Conservation (phyloP, 2,888 invertebrate species). For the Drosophila suboccidentalis region DNA sequence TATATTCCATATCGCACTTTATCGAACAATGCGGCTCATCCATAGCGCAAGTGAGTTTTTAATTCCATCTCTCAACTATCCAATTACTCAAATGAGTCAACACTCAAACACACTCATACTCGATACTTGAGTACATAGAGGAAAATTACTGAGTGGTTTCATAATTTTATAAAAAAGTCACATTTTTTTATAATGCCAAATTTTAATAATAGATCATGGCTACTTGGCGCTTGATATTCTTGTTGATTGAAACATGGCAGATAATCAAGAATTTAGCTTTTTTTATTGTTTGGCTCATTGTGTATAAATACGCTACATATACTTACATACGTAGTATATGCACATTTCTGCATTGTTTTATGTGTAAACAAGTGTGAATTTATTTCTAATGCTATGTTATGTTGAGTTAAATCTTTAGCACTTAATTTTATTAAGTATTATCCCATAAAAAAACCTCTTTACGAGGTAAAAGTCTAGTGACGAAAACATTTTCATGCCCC, state of each 20-base stretch:
- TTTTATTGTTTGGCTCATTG: slow-evolving; percentile 21
- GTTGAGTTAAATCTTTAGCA: background rate
- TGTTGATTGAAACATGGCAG: slow-evolving; percentile 32
- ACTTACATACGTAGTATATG: background rate
- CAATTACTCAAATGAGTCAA: slow-evolving; percentile 12
- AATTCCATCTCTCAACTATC: slow-evolving; percentile 12
- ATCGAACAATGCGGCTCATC: slow-evolving; percentile 52
- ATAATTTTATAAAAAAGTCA: background rate
- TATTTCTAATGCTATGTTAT: background rate
- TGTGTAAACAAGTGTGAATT: background rate
- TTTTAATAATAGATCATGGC: slow-evolving; percentile 13
- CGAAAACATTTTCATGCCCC: too few relatives aligned
- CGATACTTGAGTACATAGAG: background rate
- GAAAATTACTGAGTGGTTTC: slow-evolving; percentile 9
- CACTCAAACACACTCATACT: background rate
- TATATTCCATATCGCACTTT: slow-evolving; percentile 81
- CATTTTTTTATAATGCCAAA: slow-evolving; percentile 1
- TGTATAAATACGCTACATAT: background rate
- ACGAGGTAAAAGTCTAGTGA: too few relatives aligned
- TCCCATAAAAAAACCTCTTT: too few relatives aligned
- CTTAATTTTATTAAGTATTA: background rate
- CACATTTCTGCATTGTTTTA: background rate
- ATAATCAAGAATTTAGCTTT: slow-evolving; percentile 9
- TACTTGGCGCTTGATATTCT: background rate
- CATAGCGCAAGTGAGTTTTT: slow-evolving; percentile 59